Evolutionary conservation across 2,888 invertebrate species (phyloP), one percentile per base, ranked within the genome.

Genomic region (Drosophila cyrtoloma): DNA sequence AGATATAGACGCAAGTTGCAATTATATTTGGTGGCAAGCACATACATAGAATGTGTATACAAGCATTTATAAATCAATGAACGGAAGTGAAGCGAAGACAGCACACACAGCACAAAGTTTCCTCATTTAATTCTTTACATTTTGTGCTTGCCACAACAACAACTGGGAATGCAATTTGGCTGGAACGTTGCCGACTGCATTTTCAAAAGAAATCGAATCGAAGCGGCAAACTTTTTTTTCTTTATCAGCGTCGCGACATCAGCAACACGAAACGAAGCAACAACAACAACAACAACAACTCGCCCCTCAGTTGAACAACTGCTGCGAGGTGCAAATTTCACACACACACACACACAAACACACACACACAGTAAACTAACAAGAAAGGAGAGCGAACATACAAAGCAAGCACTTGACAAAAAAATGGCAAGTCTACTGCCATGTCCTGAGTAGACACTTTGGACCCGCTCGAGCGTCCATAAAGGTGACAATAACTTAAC

Each of bases 401-500:
- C 44, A 44, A 77, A 72, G 72, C 73, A 64, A 71, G 72, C 84
- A 90, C 86, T 87, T 89, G 57, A 39, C 83, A 83, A 80, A 80
- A 82, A 28, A 56, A n/a, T 56, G 70, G 30, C 78, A 85, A 84
- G 92, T 92, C 92, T 90, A 91, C 64, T 55, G 73, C 72, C 81
- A 73, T 89, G 91, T 90, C 84, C 86, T 82, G 77, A 39, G 58
- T 78, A 81, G 81, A 82, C 81, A 86, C 84, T 86, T 79, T 72
- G 74, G 76, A 69, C 74, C 76, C 74, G 69, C 70, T 61, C 70
- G 70, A 77, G 71, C 63, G 78, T 75, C 85, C 69, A 79, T 85
- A 90, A 90, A 91, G 91, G 90, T 91, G 91, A 91, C 92, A 91
- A 91, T 91, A 92, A 92, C 91, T 84, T 88, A 89, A 89, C 89